These are phyloP conservation scores for Callocephalon fimbriatum DNA, from an alignment of 2,113 vertebrate species.

Conservation along the genomic window DNA sequence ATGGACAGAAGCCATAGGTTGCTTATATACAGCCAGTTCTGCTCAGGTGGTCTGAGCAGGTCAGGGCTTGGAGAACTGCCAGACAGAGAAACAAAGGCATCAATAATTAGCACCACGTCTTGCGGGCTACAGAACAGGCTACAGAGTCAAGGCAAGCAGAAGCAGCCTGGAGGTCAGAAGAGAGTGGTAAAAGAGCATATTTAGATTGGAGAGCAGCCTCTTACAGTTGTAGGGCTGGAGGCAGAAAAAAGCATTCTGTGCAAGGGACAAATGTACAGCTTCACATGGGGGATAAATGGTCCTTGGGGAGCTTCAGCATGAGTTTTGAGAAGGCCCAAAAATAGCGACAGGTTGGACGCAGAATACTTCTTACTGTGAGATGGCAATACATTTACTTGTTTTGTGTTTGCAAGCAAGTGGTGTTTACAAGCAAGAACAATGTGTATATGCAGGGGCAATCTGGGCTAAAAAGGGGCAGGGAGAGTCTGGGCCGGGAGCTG, in stretches of 20 bases:
- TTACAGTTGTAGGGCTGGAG: background rate
- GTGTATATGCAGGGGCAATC: background rate
- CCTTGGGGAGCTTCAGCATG: background rate
- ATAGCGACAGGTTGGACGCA: background rate
- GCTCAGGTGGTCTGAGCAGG: background rate
- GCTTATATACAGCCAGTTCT: background rate
- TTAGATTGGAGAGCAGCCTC: background rate
- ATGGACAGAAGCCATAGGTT: background rate
- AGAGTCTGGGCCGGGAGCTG: background rate
- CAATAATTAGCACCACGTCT: background rate
- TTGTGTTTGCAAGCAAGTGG: background rate
- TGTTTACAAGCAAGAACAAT: background rate
- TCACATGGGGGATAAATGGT: rapidly evolving
- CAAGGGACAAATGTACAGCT: background rate
- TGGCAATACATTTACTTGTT: background rate
- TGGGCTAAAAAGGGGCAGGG: background rate
- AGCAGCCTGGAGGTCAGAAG: background rate
- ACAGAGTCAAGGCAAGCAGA: background rate
- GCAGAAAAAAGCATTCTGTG: background rate
- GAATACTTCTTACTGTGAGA: background rate
- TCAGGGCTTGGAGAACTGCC: background rate
- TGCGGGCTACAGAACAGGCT: background rate
- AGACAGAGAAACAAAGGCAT: background rate
- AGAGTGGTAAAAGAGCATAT: background rate
- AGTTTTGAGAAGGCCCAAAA: background rate